Conservation (phyloP, 2,113 vertebrate genomes). For the Prionailurus viverrinus region DNA sequence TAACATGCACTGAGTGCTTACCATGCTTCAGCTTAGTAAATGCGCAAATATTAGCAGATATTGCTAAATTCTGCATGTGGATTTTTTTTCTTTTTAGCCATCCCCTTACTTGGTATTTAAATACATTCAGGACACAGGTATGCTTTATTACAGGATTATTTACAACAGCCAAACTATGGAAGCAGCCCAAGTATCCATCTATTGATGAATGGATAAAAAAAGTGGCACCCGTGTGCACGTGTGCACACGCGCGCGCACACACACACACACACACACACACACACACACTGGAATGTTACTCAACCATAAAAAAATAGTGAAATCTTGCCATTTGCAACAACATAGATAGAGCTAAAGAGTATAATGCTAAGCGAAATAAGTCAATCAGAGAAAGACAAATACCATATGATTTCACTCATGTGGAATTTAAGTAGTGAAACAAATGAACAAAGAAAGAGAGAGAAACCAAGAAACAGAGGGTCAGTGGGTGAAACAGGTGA, state of each 20-base stretch:
- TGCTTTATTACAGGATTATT: background rate
- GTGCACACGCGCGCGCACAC: accelerated
- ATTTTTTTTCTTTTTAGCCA: background rate
- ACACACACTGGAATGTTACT: background rate
- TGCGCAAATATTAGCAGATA: background rate
- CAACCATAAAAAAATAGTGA: background rate
- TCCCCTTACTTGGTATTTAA: background rate
- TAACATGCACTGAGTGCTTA: background rate
- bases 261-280: background rate
- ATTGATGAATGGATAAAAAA: background rate
- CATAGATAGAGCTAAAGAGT: background rate
- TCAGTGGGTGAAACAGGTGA: background rate
- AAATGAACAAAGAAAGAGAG: background rate
- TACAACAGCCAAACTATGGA: background rate
- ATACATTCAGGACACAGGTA: background rate
- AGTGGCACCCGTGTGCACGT: background rate
- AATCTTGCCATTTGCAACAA: background rate
- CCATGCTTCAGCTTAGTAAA: background rate
- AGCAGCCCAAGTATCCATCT: background rate
- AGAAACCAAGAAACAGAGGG: background rate
- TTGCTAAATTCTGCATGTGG: background rate
- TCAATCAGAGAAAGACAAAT: background rate
- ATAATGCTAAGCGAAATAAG: background rate
- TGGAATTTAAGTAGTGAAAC: background rate
- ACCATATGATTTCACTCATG: background rate